Conservation (phyloP, 1,140 invertebrate species). For the Zelostemma sp. region DNA sequence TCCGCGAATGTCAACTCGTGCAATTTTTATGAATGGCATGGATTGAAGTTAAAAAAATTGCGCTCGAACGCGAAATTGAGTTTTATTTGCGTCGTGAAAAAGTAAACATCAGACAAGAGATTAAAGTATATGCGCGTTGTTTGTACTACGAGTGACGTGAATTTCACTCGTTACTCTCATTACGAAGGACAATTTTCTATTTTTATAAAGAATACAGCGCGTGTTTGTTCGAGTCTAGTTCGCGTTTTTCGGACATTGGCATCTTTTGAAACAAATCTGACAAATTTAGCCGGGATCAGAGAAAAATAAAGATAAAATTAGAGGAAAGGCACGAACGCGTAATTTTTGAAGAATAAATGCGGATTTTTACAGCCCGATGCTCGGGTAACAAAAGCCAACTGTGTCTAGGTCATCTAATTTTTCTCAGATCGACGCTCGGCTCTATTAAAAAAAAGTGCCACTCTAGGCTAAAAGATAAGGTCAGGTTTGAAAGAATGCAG, state of each 20-base stretch:
- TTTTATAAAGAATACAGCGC: constrained; percentile 30
- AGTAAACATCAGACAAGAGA: constrained; percentile 23
- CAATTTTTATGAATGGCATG: no score
- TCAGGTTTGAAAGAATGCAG: constrained; percentile 15
- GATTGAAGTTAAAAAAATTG: constrained; percentile 9
- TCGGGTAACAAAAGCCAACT: constrained; percentile 33
- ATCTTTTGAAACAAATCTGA: no score
- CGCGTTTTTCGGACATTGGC: constrained; percentile 34
- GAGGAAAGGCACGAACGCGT: not conserved
- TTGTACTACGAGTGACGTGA: constrained; percentile 24
- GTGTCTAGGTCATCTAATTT: constrained; percentile 58
- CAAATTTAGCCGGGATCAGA: no score
- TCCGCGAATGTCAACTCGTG: no score
- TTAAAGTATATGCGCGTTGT: constrained; percentile 24
- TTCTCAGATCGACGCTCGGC: constrained; percentile 6
- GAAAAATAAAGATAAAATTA: constrained; percentile 1
- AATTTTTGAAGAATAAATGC: no score
- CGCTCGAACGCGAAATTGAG: constrained; percentile 7
- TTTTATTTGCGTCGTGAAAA: constrained; percentile 15
- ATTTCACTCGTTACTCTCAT: constrained; percentile 21
- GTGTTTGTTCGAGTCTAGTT: constrained; percentile 39
- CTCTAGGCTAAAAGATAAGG: constrained; percentile 7
- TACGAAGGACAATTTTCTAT: constrained; percentile 30
- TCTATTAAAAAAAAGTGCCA: constrained; percentile 7
- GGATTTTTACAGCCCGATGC: no score